Evolutionary conservation across 2,888 invertebrate species (phyloP), one percentile per base, ranked within the genome.

Genomic region (Amphipyra tragopoginis): DNA sequence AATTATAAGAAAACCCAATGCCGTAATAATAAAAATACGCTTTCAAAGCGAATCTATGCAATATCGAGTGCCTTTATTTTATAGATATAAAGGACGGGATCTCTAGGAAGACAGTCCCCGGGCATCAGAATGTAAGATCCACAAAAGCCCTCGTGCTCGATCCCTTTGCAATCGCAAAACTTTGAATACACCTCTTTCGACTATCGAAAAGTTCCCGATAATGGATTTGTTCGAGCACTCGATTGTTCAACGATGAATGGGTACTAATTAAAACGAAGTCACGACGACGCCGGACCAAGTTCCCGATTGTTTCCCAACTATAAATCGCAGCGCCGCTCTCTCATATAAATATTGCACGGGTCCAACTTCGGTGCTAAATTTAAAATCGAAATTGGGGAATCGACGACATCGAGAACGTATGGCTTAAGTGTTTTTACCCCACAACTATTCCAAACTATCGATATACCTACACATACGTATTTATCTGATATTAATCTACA

Each of bases 221-320:
- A 94, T 94, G 91, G 93, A 93, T 94, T 93, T 89, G 93, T 93
- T 90, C 89, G 89, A 90, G 89, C 88, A 92, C 90, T 90, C 93
- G 86, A 94, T 94, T 93, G 94, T 94, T 93, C 93, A 81, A 85
- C 91, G 90, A 93, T 94, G 93, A 95, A 95, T 94, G 93, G 94
- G 92, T 88, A 92, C 94, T 95, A 95, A 95, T 95, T 95, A 95
- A 94, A 95, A 95, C 90, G 92, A 93, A 94, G 93, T 94, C 93
- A 91, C 90, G 90, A 86, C 91, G 90, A 86, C 81, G 90, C 86
- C 83, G 90, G 93, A 90, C 92, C 88, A 91, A 93, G 88, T 93
- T 93, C 84, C 83, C 89, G 89, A 93, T 93, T 93, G 92, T 93
- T 92, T 88, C 87, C 86, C 73, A 89, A 92, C 93, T 92, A 92